These are phyloP conservation scores for Oxytorus armatus DNA, from an alignment of 2,888 invertebrate genomes.

Conservation along the genomic window DNA sequence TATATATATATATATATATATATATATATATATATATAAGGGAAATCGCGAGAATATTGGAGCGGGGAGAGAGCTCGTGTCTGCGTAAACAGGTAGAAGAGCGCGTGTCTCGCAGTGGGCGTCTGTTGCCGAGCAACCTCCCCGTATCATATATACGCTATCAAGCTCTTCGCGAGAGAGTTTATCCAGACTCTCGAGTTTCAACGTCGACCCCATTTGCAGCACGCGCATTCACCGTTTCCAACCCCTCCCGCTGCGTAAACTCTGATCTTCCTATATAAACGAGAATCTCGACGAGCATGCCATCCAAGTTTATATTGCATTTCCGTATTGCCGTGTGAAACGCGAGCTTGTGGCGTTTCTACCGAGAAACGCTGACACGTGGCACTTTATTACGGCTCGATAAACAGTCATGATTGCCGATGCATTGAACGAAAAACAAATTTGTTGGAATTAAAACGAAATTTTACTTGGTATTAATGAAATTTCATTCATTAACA, in stretches of 20 bases:
- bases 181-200: constrained; percentile 25
- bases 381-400: neutral
- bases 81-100: constrained; percentile 62
- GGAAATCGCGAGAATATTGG: constrained; percentile 13
- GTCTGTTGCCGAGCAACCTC: constrained; percentile 79
- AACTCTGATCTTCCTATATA: constrained; percentile 57
- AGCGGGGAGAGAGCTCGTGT: constrained; percentile 44
- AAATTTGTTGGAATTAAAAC: too few relatives aligned
- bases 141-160: constrained; percentile 52
- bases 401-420: neutral
- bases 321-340: constrained; percentile 40
- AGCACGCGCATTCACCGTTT: constrained; percentile 13
- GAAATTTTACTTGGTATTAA: too few relatives aligned
- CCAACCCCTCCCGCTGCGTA: constrained; percentile 31
- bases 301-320: constrained; percentile 48
- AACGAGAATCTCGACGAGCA: constrained; percentile 28
- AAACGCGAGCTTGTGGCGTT: neutral
- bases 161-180: constrained; percentile 1
- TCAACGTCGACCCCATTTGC: constrained; percentile 26
- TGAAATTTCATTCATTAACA: too few relatives aligned
- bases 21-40: constrained; percentile 18
- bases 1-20: too few relatives aligned
- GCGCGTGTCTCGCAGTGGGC: constrained; percentile 78
- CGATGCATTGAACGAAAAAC: neutral
- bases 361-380: neutral